Evolutionary conservation across 2,797 vertebrate species (phyloP).

Genomic region (Hoplostethus atlanticus): DNA sequence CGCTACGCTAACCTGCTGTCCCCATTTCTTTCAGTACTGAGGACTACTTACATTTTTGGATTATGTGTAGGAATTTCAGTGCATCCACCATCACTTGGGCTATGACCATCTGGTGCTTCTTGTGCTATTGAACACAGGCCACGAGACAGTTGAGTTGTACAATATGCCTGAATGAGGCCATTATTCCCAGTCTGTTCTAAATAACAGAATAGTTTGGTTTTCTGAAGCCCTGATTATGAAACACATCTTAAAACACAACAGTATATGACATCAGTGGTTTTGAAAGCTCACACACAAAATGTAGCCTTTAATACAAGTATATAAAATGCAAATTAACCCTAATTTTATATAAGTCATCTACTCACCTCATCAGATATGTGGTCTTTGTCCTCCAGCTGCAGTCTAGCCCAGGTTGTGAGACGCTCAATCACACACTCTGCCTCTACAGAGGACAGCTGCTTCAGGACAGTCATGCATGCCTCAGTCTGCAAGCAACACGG

Average conservation of each 20-base stretch:
- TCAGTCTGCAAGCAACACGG: constrained; percentile 83
- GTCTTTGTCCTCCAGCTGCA: constrained; percentile 87
- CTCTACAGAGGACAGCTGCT: constrained; percentile 83
- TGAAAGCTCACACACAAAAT: too few species aligned
- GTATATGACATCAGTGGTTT: not conserved
- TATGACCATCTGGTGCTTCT: constrained; percentile 84
- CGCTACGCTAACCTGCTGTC: too few species aligned
- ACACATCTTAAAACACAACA: constrained; percentile 1
- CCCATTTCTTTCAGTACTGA: not conserved
- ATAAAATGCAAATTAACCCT: not conserved
- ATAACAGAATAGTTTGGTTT: not conserved
- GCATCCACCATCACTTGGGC: constrained; percentile 88
- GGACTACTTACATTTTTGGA: constrained; percentile 86
- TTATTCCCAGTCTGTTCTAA: not conserved
- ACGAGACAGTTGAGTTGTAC: constrained; percentile 15
- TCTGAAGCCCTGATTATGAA: not conserved
- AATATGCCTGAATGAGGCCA: not conserved
- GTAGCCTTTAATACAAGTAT: not conserved
- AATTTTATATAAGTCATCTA: not conserved
- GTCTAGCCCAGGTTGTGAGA: constrained; percentile 87
- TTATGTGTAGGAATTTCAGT: constrained; percentile 86
- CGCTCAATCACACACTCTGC: constrained; percentile 88
- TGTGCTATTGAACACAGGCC: constrained; percentile 79
- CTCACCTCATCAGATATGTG: constrained; percentile 88
- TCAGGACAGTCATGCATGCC: constrained; percentile 85